Base-by-base conservation (phyloP, 2,797 vertebrate species). In the Florisuga fusca region DNA sequence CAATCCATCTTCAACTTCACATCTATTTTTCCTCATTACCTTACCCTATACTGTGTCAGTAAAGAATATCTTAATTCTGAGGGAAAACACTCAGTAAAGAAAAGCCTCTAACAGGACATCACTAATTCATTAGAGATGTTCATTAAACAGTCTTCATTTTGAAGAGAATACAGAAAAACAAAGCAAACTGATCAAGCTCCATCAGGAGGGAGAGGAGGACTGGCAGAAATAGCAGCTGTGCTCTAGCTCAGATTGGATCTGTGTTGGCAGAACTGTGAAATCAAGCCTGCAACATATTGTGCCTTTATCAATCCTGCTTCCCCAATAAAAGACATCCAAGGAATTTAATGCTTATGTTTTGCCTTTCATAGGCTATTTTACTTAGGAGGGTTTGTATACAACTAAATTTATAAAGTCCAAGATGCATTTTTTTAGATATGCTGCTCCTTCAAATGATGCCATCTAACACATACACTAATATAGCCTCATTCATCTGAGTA, bases 181-280 rank as follows among this genome's bases (percentile, higher is more conserved):
- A 95, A 97, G 94, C 7, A 96, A 90, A 57, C 94, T 78, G 90
- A 96, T 77, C 96, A 96, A 82, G 80, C 88, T 96, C 90, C 90
- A 93, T 87, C 78, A 94, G 68, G 69, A 97, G 73, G 84, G 53
- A 90, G 80, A 68, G 80, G 64, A 94, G 87, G 62, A 84, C 69
- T 90, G 78, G 90, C 64, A 88, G 84, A 63, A 95, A 95, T 41
- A 96, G 84, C 95, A 97, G 96, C 96, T 97, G 96, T 85, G 95
- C 77, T 94, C 89, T 45, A 95, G 93, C 94, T 96, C 75, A 92
- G 92, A 96, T 93, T 94, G 96, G 93, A 96, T 96, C 95, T 10
- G 7, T 87, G 64, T 92, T 97, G 97, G 97, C 93, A 97, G 97
- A 94, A 93, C 77, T 95, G 94, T 95, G 95, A 97, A 97, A 93